A percentile compares a stretch with the other conserved stretches of the same genome.
phyloP scores from a whole-genome alignment of 2,113 vertebrate genomes.

The Otocyon megalotis region DNA sequence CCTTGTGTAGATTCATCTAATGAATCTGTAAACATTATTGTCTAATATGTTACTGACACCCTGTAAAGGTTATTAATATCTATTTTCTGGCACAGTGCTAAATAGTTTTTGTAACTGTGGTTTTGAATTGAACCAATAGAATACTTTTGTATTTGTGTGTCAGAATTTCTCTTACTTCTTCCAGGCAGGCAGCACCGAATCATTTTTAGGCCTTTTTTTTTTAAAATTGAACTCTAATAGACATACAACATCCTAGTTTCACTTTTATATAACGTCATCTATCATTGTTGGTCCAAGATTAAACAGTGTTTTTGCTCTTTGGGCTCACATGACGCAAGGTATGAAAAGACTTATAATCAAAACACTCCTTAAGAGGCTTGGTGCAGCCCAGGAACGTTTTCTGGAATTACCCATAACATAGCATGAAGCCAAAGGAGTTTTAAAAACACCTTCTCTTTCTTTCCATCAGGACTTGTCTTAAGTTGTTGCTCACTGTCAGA shows the following conservation, averaged over 20 bases:
- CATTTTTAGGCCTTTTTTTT: slow-evolving; percentile 50
- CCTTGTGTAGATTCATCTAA: background rate
- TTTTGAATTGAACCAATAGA: slow-evolving; percentile 38
- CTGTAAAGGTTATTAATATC: background rate
- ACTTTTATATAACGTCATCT: slow-evolving; percentile 33
- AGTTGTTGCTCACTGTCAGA: background rate
- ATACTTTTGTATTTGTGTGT: slow-evolving; percentile 62
- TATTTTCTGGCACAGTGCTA: background rate
- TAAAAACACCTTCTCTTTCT: background rate
- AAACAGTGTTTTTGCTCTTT: slow-evolving; percentile 11
- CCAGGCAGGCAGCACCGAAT: slow-evolving; percentile 49
- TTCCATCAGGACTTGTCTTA: background rate
- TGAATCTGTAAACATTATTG: background rate
- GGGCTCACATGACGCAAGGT: background rate
- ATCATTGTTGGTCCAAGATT: slow-evolving; percentile 34
- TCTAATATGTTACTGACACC: background rate
- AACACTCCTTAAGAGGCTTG: background rate
- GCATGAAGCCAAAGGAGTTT: slow-evolving; percentile 18
- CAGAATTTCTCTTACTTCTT: slow-evolving; percentile 58
- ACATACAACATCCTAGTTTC: background rate
- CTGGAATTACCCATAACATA: background rate
- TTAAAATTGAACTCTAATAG: background rate
- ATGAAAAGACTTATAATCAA: slow-evolving; percentile 6
- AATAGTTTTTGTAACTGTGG: slow-evolving; percentile 34
- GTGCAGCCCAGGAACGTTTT: slow-evolving; percentile 29